Evolutionary conservation across 2,888 invertebrate genomes (phyloP).

Genomic region (Eupithecia pulchellata): DNA sequence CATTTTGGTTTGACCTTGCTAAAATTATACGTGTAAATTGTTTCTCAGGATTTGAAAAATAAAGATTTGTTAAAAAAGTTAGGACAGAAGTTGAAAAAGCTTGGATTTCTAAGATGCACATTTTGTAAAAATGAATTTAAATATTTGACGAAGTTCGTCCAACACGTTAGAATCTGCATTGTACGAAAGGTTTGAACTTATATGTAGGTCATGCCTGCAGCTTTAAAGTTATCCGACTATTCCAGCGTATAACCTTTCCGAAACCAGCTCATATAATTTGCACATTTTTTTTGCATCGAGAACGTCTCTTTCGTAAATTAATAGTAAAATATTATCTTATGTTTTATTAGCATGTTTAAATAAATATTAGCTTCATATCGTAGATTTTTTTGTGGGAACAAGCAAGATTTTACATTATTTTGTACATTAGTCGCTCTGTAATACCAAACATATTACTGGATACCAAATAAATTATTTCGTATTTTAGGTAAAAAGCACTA

Average conservation of each 20-base stretch:
- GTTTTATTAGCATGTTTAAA: not conserved
- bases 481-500: slow-evolving; percentile 19
- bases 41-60: slow-evolving; percentile 56
- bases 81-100: slow-evolving; percentile 45
- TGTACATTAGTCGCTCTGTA: not conserved
- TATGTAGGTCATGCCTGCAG: slow-evolving; percentile 25
- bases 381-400: not conserved
- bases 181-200: slow-evolving; percentile 44
- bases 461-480: not conserved
- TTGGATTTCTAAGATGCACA: slow-evolving; percentile 53
- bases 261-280: not conserved
- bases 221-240: slow-evolving; percentile 3
- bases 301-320: not conserved
- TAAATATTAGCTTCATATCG: not conserved
- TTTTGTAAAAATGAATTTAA: slow-evolving; percentile 53
- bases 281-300: not conserved
- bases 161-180: slow-evolving; percentile 54
- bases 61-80: slow-evolving; percentile 50
- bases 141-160: slow-evolving; percentile 49
- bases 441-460: not conserved
- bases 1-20: not conserved
- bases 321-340: not conserved
- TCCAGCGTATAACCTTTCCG: not conserved
- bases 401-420: not conserved
- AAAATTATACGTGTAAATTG: slow-evolving; percentile 7